These are phyloP conservation scores for Pica pica DNA, from an alignment of 2,113 vertebrate genomes.

Conservation along the genomic window DNA sequence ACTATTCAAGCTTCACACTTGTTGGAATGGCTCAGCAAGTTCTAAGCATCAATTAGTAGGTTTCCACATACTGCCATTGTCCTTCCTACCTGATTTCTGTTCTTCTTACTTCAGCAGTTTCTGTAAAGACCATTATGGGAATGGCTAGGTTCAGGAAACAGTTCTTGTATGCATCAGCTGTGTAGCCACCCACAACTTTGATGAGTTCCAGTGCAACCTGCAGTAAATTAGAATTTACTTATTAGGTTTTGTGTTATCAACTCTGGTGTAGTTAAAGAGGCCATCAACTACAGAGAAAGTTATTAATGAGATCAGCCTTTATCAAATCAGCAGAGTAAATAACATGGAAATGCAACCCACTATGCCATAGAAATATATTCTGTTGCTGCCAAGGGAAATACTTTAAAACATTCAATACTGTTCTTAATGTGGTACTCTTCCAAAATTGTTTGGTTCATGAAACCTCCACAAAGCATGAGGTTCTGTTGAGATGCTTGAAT, in stretches of 20 bases:
- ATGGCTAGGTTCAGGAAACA: conserved; percentile 98
- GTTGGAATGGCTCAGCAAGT: not conserved
- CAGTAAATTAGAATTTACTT: not conserved
- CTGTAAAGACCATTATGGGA: conserved; percentile 91
- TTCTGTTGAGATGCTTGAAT: not conserved
- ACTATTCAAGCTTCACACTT: not conserved
- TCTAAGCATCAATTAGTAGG: not conserved
- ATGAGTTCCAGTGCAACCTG: conserved; percentile 94
- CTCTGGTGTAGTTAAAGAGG: not conserved
- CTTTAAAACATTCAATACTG: not conserved
- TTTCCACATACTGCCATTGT: not conserved
- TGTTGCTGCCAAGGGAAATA: not conserved
- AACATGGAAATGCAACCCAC: not conserved
- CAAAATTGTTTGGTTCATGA: not conserved
- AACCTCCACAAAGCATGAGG: not conserved
- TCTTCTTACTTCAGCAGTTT: conserved; percentile 87
- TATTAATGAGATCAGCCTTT: not conserved
- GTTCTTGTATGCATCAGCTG: conserved; percentile 90
- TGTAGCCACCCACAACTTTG: conserved; percentile 85
- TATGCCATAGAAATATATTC: not conserved
- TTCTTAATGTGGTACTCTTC: not conserved
- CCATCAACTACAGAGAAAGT: not conserved
- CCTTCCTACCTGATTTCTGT: conserved; percentile 86
- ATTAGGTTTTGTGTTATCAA: not conserved
- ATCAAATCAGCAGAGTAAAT: not conserved